Percentiles rank a stretch among this genome's conserved stretches.
phyloP scores from a whole-genome alignment of 2,113 vertebrate species.

The Sinocyclocheilus rhinocerous region DNA sequence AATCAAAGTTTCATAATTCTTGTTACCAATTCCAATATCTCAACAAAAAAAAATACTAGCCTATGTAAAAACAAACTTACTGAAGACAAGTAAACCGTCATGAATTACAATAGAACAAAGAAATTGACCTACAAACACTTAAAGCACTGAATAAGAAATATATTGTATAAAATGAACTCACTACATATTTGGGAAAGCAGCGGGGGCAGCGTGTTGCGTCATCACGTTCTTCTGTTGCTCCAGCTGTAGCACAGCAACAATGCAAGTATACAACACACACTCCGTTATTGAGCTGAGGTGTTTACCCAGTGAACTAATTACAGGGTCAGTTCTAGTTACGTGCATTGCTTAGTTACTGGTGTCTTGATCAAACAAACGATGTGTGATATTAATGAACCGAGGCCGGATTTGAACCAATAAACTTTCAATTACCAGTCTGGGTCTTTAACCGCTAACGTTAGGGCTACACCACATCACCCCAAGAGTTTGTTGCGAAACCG shows the following conservation, averaged over 20 bases:
- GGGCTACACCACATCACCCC: neutral
- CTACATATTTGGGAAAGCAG: too few species aligned
- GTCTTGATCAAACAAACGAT: neutral
- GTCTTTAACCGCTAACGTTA: neutral
- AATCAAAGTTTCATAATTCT: too few species aligned
- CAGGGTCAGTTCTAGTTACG: too few species aligned
- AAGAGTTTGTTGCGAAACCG: conserved; percentile 34
- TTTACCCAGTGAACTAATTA: neutral
- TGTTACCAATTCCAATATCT: too few species aligned
- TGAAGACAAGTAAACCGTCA: too few species aligned
- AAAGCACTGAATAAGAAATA: too few species aligned
- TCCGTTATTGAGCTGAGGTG: neutral
- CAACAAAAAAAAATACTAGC: too few species aligned
- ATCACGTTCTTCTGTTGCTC: neutral
- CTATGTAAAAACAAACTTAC: too few species aligned
- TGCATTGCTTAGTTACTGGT: neutral
- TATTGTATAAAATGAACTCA: neutral
- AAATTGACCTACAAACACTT: too few species aligned
- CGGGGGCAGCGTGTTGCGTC: conserved; percentile 42
- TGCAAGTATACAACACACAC: neutral
- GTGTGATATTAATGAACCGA: neutral
- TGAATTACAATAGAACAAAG: too few species aligned
- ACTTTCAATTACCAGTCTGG: neutral
- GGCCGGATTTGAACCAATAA: neutral
- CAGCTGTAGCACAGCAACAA: conserved; percentile 51